Evolutionary conservation across 2,797 vertebrate genomes (phyloP).

Genomic region (Lophotriccus pileatus): DNA sequence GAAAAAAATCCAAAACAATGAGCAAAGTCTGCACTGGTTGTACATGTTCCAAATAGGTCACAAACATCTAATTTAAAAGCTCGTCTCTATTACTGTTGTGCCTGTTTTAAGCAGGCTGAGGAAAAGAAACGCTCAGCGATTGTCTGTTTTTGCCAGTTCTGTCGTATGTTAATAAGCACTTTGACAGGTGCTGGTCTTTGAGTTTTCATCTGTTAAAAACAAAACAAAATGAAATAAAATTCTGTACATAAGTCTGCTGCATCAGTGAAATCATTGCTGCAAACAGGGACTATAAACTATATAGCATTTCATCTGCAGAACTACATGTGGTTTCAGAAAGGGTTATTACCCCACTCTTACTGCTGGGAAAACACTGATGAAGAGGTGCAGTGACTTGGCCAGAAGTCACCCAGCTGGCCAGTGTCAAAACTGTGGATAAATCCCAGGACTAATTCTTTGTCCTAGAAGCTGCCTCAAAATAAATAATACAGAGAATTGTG

Average conservation of each 20-base stretch:
- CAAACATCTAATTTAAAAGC: neutral
- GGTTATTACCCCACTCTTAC: neutral
- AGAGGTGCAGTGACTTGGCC: neutral
- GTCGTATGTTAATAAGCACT: neutral
- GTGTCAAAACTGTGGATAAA: slow-evolving; percentile 24
- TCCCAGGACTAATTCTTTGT: slow-evolving; percentile 41
- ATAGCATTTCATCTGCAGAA: neutral
- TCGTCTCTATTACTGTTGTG: neutral
- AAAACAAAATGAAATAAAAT: neutral
- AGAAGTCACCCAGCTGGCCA: slow-evolving; percentile 17
- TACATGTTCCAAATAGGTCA: slow-evolving; percentile 17
- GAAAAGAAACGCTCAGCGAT: neutral
- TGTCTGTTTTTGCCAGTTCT: neutral
- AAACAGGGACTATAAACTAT: neutral
- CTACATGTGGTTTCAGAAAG: neutral
- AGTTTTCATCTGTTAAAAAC: neutral
- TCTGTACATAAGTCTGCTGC: accelerated
- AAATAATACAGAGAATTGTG: slow-evolving; percentile 37
- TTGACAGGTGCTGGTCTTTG: neutral
- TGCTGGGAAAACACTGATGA: neutral
- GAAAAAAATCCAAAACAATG: neutral
- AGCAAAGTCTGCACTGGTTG: neutral
- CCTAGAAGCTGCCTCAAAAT: slow-evolving; percentile 15
- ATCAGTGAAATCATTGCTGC: neutral
- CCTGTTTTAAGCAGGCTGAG: neutral